Evolutionary conservation across 2,113 vertebrate genomes (phyloP).

Genomic region (Hippopotamus amphibius): DNA sequence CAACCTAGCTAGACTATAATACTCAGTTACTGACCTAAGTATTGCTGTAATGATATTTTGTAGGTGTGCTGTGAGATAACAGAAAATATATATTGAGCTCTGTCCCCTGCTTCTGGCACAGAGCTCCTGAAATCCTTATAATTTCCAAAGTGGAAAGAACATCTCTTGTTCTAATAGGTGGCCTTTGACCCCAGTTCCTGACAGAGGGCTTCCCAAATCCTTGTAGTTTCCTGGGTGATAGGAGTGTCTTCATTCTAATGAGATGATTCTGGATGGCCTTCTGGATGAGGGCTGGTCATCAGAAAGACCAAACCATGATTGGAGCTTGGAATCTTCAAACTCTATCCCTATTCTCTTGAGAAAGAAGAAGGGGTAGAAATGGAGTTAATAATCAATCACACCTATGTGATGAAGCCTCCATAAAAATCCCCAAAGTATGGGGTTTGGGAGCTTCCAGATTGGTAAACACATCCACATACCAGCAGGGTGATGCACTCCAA

Average conservation of each 20-base stretch:
- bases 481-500: not conserved
- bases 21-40: not conserved
- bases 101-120: not conserved
- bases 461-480: not conserved
- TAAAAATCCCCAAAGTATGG: not conserved
- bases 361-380: not conserved
- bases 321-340: not conserved
- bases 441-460: not conserved
- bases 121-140: not conserved
- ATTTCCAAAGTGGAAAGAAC: not conserved
- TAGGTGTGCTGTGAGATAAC: not conserved
- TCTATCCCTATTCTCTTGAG: not conserved
- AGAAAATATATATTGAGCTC: not conserved
- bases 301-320: not conserved
- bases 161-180: not conserved
- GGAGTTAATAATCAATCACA: not conserved
- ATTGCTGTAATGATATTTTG: not conserved
- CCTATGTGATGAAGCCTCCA: not conserved
- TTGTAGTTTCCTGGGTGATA: not conserved
- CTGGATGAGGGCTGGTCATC: not conserved
- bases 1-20: not conserved
- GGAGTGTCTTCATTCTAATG: not conserved
- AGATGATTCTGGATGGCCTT: not conserved
- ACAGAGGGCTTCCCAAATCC: not conserved
- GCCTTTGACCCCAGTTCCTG: not conserved